A percentile compares a stretch with the other conserved stretches of the same genome.
These are phyloP conservation scores for Hirtodrosophila trivittata DNA, from an alignment of 2,888 invertebrate species.

Conservation along the genomic window DNA sequence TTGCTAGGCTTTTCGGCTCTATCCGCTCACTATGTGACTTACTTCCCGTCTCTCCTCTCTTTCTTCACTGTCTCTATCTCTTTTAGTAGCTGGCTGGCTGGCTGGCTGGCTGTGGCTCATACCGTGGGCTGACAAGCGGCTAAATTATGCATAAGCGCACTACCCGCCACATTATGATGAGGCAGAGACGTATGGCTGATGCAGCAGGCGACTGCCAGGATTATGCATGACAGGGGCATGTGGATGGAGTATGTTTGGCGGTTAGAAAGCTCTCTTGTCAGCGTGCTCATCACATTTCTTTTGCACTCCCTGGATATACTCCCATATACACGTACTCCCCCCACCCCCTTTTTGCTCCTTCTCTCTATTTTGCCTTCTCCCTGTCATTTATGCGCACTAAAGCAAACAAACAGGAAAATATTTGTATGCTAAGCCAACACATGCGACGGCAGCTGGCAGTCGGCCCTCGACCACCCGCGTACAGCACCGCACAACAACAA, in stretches of 20 bases:
- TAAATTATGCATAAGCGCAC: conserved; percentile 79
- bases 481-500: conserved; percentile 6
- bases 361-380: conserved; percentile 1
- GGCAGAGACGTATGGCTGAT: conserved; percentile 68
- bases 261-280: conserved; percentile 68
- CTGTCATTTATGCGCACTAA: conserved; percentile 72
- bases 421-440: conserved; percentile 79
- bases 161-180: conserved; percentile 76
- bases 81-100: conserved; percentile 28
- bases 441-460: conserved; percentile 67
- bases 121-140: conserved; percentile 61
- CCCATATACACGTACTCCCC: neutral
- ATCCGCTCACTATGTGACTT: neutral
- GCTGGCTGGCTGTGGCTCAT: conserved; percentile 17
- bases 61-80: neutral
- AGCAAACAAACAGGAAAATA: conserved; percentile 79
- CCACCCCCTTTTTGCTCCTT: neutral
- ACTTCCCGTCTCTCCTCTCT: neutral
- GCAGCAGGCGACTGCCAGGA: conserved; percentile 69
- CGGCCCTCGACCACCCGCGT: conserved; percentile 15
- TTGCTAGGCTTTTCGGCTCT: conserved; percentile 47
- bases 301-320: conserved; percentile 15
- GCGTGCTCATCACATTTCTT: conserved; percentile 73
- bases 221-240: conserved; percentile 65
- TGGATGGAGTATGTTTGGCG: conserved; percentile 26